Percentiles rank a stretch among this genome's conserved stretches.
phyloP scores from a whole-genome alignment of 1,140 invertebrate genomes.

The Ruditapes philippinarum region DNA sequence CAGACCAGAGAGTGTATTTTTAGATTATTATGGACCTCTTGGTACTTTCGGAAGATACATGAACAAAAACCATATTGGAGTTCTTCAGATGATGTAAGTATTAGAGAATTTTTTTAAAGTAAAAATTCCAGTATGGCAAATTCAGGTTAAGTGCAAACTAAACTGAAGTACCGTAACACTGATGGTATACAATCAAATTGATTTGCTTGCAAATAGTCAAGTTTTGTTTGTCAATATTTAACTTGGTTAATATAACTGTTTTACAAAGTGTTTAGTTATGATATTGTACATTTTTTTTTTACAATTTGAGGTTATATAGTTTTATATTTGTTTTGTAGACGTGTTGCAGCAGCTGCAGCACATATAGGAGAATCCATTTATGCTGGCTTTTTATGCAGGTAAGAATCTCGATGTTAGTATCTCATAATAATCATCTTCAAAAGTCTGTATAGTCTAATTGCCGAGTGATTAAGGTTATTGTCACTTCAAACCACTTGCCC shows the following conservation, averaged over 20 bases:
- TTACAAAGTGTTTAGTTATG: neutral
- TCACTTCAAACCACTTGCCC: too few species aligned
- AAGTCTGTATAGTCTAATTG: too few species aligned
- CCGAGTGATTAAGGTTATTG: too few species aligned
- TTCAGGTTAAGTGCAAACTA: too few species aligned
- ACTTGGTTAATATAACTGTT: neutral
- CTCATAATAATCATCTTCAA: too few species aligned
- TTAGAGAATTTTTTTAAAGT: too few species aligned
- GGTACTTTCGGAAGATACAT: conserved; percentile 15
- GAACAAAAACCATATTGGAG: conserved; percentile 22
- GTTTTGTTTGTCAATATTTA: neutral
- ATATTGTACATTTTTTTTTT: neutral
- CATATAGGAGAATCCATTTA: conserved; percentile 37
- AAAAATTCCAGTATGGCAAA: too few species aligned
- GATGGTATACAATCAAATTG: too few species aligned
- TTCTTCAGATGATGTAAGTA: conserved; percentile 40
- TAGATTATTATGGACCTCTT: conserved; percentile 49
- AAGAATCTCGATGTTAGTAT: too few species aligned
- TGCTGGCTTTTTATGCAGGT: conserved; percentile 36
- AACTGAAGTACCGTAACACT: too few species aligned
- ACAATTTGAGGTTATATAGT: neutral
- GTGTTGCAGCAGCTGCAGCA: neutral
- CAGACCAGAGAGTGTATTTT: neutral
- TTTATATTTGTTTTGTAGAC: neutral
- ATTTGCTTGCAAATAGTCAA: too few species aligned